Base-by-base conservation (phyloP, 1,140 invertebrate genomes). In the Zeugodacus cucurbitae region DNA sequence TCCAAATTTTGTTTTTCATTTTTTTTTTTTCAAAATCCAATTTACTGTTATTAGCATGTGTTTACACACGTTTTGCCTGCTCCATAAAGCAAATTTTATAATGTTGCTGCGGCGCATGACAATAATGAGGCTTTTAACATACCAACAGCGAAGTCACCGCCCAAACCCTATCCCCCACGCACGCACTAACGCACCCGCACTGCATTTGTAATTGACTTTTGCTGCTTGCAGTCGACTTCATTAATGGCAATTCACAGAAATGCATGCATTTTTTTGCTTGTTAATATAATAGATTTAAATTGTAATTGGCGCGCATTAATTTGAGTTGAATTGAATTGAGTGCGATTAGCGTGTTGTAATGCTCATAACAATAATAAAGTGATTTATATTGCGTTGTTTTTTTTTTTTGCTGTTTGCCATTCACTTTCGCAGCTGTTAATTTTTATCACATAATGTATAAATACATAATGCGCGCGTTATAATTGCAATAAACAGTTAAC, bases 271-370 rank as follows among this genome's bases (percentile, higher is more conserved):
- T 67, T 67, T 67, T 67, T 34, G 58, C 58, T 32, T 67, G 62
- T 32, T 14, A 67, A 17, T 67, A 11, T 67, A 67, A 67, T 67
- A 67, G 32, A 67, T 67, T 67, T 67, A 26, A 67, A 67, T 67
- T 34, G 62, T 67, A 67, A 67, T 67, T 67, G 62, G 62, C 14
- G 62, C 62, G 29, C 62, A 67, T 67, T 67, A 67, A 67, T 14
- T 67, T 67, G 62, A 67, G 62, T 34, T 32, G 62, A 67, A 67
- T 67, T 67, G 29, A 32, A 67, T 67, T 67, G 62, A 67, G 29
- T 67, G 62, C 62, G 62, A 67, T 67, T 67, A 67, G 62, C 62
- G 29, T 67, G 29, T 67, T 67, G 62, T 67, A 29, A 67, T 67
- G 26, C 3, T 67, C n/a, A 29, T 67, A 29, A 67, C 32, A 67